Base-by-base conservation (phyloP, 2,888 invertebrate species). In the Amphimallon solstitiale region DNA sequence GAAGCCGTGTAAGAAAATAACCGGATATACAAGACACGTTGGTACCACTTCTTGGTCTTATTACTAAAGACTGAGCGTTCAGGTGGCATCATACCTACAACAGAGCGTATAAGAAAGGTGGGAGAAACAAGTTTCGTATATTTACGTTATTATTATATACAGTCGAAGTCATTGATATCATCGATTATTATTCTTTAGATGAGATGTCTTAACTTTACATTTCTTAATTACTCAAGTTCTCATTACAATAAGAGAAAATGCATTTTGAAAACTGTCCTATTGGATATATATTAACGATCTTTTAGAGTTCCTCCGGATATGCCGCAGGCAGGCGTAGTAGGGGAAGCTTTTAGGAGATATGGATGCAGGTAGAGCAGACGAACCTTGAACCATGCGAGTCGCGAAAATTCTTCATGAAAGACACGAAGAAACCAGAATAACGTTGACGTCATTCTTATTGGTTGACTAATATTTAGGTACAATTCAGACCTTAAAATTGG, bases 91-190 rank as follows among this genome's bases (percentile, higher is more conserved):
- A 74, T 72, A 71, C 69, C 70, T 65, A 62, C 68, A 66, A 63
- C 59, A 65, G 59, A 60, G 62, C 65, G 62, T 62, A 72, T 73
- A 74, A 74, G n/a, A n/a, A 72, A 77, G 77, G 78, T 78, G 78
- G 79, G 79, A 77, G 78, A 78, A 80, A 79, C 78, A 74, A 78
- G 80, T 79, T 80, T 77, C 76, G 78, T 76, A 78, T 78, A 78
- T 75, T 67, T 67, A 59, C 56, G 56, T 59, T 23, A 19, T 59
- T 23, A 19, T 23, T 59, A 59, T 59, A 46, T 29, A 38, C 19
- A 46, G 37, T 17, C 35, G 56, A 48, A 67, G 69, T 65, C 63
- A 62, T 68, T 66, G 68, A 68, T 68, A 64, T 45, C 51, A 63
- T 63, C 63, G 51, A 69, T 68, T 66, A 68, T 67, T 67, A 65